Evolutionary conservation across 2,888 invertebrate species (phyloP), one percentile per base, ranked within the genome.

Genomic region (Rhamphomyia laevipes): DNA sequence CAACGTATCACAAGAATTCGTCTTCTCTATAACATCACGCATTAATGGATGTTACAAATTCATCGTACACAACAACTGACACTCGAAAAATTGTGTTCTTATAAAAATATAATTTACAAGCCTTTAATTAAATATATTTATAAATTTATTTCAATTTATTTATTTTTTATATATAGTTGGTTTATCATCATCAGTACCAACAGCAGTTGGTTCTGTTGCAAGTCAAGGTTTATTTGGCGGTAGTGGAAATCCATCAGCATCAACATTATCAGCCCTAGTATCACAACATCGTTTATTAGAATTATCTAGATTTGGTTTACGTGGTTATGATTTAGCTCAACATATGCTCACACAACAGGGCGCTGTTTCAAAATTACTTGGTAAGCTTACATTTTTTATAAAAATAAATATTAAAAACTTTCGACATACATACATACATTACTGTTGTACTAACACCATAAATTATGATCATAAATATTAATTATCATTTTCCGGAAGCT

Each of bases 341-440:
- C 91, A 91, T 65, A 87, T 91, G 75, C 77, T 92, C 49, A 86
- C 86, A 52, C 90, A 91, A 74, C 90, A 91, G 74, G 90, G 90
- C 61, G 90, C 90, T 63, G 91, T 87, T 61, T 89, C 88, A 58
- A 91, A 91, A 74, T 77, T 91, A 65, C 74, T 91, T 66, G 91
- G 91, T 90, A 73, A 85, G 86, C 73, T 44, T 45, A 16, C n/a
- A n/a, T 38, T 16, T n/a, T 18, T 45, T 35, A 13, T 18, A 17
- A 18, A 12, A 13, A 12, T 45, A n/a, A 21, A 35, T 9, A 13
- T 35, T n/a, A 35, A 5, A 35, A 7, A 27, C 2, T 6, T 27
- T 27, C 23, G 5, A 27, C 2, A 7, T 7, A 27, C 23, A 27
- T 27, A 27, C 4, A 27, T 27, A 9, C 9, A 7, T 9, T 27